These are phyloP conservation scores for Caenorhabditis plicata DNA, from an alignment of 2,888 invertebrate species.

Conservation along the genomic window DNA sequence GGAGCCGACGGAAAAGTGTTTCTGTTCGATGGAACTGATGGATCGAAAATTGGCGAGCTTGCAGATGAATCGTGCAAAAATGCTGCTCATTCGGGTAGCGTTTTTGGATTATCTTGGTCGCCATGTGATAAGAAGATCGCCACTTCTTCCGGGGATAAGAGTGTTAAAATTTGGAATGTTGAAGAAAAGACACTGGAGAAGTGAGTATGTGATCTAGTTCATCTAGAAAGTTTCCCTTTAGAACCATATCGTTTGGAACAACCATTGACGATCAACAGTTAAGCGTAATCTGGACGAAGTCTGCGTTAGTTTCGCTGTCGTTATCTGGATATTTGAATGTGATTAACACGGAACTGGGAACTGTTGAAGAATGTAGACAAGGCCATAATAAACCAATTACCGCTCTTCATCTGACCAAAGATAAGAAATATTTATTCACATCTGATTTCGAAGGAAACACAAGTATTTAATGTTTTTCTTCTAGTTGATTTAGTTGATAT, in stretches of 20 bases:
- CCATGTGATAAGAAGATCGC: conserved; percentile 85
- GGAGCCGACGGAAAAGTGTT: conserved; percentile 92
- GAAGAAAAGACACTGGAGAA: background rate
- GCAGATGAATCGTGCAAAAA: conserved; percentile 60
- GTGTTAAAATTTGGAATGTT: conserved; percentile 88
- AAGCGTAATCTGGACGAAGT: conserved; percentile 92
- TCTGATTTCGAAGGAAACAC: conserved; percentile 90
- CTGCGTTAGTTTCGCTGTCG: conserved; percentile 84
- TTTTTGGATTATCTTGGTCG: conserved; percentile 76
- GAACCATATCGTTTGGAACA: conserved; percentile 82
- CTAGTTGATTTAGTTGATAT: background rate
- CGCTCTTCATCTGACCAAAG: conserved; percentile 77
- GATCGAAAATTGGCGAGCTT: conserved; percentile 81
- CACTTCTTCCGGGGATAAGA: conserved; percentile 95
- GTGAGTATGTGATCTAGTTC: conserved; percentile 61
- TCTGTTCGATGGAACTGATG: conserved; percentile 84
- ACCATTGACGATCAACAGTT: conserved; percentile 73
- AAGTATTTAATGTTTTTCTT: conserved; percentile 66
- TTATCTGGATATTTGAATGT: conserved; percentile 93
- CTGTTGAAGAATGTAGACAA: conserved; percentile 66
- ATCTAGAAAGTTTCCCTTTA: conserved; percentile 53
- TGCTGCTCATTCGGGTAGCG: conserved; percentile 66
- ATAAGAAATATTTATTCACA: conserved; percentile 81
- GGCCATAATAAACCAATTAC: conserved; percentile 98
- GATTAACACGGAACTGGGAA: conserved; percentile 74